phyloP scores from a whole-genome alignment of 2,888 invertebrate species.

The Eupithecia pulchellata region DNA sequence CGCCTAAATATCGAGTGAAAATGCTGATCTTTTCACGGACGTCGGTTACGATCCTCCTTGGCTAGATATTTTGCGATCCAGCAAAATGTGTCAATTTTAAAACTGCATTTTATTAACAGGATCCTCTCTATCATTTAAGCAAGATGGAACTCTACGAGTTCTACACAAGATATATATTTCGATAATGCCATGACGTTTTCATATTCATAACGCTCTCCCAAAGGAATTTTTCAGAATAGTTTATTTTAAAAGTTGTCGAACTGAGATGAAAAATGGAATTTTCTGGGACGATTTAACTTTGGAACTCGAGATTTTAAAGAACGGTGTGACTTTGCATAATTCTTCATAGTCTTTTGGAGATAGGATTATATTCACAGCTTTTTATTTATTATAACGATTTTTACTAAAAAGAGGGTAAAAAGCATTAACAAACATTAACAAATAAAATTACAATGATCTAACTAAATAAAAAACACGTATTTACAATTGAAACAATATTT shows the following conservation, averaged over 20 bases:
- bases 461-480: too few relatives aligned
- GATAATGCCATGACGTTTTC: slow-evolving; percentile 52
- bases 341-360: slow-evolving; percentile 34
- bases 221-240: slow-evolving; percentile 46
- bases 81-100: slow-evolving; percentile 39
- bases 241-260: slow-evolving; percentile 48
- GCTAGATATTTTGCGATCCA: slow-evolving; percentile 22
- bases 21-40: slow-evolving; percentile 19
- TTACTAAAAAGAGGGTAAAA: not conserved
- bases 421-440: too few relatives aligned
- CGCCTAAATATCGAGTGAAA: slow-evolving; percentile 14
- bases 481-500: too few relatives aligned
- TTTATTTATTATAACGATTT: not conserved
- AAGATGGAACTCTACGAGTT: slow-evolving; percentile 24
- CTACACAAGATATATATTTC: slow-evolving; percentile 40
- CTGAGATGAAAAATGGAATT: slow-evolving; percentile 46
- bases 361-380: slow-evolving; percentile 24
- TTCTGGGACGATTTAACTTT: slow-evolving; percentile 41
- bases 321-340: slow-evolving; percentile 44
- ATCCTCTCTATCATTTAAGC: slow-evolving; percentile 27
- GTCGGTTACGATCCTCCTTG: slow-evolving; percentile 18
- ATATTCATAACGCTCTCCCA: slow-evolving; percentile 50
- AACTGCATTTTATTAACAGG: slow-evolving; percentile 36
- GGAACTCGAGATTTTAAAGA: slow-evolving; percentile 38
- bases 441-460: too few relatives aligned